Evolutionary conservation across 2,797 vertebrate genomes (phyloP).

Genomic region (Microctenopoma lineatum): DNA sequence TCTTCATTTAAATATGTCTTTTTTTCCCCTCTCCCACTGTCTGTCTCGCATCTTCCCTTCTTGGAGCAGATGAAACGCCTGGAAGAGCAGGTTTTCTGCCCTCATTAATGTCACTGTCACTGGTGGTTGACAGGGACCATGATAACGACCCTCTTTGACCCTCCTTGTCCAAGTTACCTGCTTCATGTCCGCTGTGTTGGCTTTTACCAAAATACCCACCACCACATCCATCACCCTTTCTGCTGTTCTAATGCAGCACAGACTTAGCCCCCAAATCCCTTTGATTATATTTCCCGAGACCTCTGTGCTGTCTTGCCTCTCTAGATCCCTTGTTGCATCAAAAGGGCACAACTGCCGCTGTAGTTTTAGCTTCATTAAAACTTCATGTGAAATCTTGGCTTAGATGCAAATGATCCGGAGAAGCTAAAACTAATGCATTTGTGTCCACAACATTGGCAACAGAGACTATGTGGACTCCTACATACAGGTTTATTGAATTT

Average conservation of each 20-base stretch:
- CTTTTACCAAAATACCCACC: slow-evolving; percentile 31
- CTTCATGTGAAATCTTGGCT: slow-evolving; percentile 26
- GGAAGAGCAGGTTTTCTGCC: slow-evolving; percentile 8
- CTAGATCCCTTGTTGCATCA: slow-evolving; percentile 56
- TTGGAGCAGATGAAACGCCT: slow-evolving; percentile 3
- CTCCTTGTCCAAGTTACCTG: slow-evolving; percentile 28
- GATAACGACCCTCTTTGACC: slow-evolving; percentile 31
- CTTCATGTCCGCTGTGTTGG: slow-evolving; percentile 31
- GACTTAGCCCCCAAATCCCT: slow-evolving; percentile 38
- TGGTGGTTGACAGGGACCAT: slow-evolving; percentile 25
- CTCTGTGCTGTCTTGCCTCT: slow-evolving; percentile 35
- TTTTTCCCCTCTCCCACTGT: neutral
- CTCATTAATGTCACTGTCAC: slow-evolving; percentile 29
- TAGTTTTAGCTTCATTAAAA: slow-evolving; percentile 55
- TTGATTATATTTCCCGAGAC: slow-evolving; percentile 39
- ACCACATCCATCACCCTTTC: slow-evolving; percentile 7
- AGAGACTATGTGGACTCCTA: slow-evolving; percentile 5
- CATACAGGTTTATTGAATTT: slow-evolving; percentile 1
- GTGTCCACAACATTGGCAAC: neutral
- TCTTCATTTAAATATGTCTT: slow-evolving; percentile 12
- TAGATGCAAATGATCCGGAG: slow-evolving; percentile 11
- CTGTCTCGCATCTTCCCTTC: neutral
- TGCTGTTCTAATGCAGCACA: slow-evolving; percentile 11
- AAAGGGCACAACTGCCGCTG: slow-evolving; percentile 38
- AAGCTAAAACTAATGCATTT: neutral